These are phyloP conservation scores for Rhynchophorus ferrugineus DNA, from an alignment of 1,140 invertebrate genomes.

Conservation along the genomic window DNA sequence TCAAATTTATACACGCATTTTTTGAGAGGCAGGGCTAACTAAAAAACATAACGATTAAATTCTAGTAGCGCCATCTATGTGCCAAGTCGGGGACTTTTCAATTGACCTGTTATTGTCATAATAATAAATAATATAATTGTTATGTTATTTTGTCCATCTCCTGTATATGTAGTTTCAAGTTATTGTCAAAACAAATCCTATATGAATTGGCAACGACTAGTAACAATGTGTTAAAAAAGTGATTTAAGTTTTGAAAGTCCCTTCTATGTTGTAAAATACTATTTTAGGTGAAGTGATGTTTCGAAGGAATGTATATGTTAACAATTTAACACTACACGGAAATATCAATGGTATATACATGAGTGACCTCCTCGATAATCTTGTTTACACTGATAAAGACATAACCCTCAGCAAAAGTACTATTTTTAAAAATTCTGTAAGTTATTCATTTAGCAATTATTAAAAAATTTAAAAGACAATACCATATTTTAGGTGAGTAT, in stretches of 20 bases:
- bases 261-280: background rate
- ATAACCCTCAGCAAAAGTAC: constrained; percentile 16
- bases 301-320: constrained; percentile 23
- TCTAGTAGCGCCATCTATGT: too few species aligned
- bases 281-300: constrained; percentile 32
- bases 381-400: constrained; percentile 24
- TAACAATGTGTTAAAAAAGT: too few species aligned
- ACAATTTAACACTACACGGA: constrained; percentile 24
- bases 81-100: too few species aligned
- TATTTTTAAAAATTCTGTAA: constrained; percentile 28
- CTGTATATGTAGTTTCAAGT: too few species aligned
- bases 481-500: constrained; percentile 29
- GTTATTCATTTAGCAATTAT: background rate
- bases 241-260: background rate
- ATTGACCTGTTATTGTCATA: background rate
- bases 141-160: background rate
- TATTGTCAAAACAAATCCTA: too few species aligned
- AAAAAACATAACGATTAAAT: too few species aligned
- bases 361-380: constrained; percentile 21
- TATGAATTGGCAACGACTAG: too few species aligned
- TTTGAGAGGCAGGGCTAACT: too few species aligned
- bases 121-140: background rate
- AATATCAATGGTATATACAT: constrained; percentile 23
- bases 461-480: background rate
- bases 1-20: too few species aligned